These are phyloP conservation scores for Oreochromis aureus DNA, from an alignment of 2,113 vertebrate genomes.

Conservation along the genomic window DNA sequence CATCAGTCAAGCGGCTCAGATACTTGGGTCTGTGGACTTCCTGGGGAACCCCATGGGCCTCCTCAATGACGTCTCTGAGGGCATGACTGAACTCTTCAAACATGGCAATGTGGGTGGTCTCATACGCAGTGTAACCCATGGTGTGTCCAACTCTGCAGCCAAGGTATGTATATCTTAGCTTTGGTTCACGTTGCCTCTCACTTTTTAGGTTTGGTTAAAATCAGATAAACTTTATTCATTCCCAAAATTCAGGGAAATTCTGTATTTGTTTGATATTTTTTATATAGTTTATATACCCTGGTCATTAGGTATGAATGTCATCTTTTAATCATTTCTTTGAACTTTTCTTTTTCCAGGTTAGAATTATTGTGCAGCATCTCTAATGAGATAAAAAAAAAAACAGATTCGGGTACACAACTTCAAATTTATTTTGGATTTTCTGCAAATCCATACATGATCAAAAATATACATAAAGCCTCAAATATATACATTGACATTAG, in stretches of 20 bases:
- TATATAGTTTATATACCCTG: neutral
- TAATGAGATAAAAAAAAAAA: neutral
- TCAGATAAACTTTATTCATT: neutral
- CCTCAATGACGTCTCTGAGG: constrained; percentile 91
- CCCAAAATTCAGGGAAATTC: neutral
- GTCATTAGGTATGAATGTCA: neutral
- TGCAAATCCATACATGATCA: neutral
- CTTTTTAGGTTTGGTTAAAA: neutral
- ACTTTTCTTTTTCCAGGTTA: neutral
- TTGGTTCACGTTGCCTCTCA: neutral
- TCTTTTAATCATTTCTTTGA: neutral
- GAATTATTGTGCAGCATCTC: neutral
- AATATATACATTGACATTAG: neutral
- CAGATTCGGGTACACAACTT: neutral
- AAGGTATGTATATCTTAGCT: constrained; percentile 75
- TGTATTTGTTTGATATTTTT: neutral
- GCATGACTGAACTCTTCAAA: constrained; percentile 88
- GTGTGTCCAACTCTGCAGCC: constrained; percentile 95
- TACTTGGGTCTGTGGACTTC: constrained; percentile 96
- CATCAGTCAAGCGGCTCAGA: constrained; percentile 93
- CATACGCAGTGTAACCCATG: constrained; percentile 94
- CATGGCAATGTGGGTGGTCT: constrained; percentile 94
- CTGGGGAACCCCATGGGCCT: constrained; percentile 97
- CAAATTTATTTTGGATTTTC: neutral
- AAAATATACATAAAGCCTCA: neutral